phyloP scores from a whole-genome alignment of 2,888 invertebrate species.

The Clivina fossor region DNA sequence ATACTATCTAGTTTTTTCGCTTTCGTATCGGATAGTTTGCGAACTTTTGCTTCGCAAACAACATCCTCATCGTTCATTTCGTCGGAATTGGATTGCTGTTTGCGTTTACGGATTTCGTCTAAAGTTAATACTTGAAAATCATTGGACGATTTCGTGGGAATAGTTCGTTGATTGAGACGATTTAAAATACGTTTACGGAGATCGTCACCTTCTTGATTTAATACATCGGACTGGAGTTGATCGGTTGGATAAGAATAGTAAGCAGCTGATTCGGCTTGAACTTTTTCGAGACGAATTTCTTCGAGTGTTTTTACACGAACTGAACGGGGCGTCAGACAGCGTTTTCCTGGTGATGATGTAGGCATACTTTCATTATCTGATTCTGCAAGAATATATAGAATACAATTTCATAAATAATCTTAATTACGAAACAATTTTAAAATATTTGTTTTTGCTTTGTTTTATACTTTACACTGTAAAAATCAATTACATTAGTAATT shows the following conservation, averaged over 20 bases:
- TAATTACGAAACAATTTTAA: slow-evolving; percentile 9
- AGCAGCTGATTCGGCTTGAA: slow-evolving; percentile 73
- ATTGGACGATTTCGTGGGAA: slow-evolving; percentile 37
- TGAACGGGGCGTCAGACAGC: slow-evolving; percentile 51
- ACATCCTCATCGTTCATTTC: slow-evolving; percentile 11
- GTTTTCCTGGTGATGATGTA: slow-evolving; percentile 61
- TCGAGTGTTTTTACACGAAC: slow-evolving; percentile 66
- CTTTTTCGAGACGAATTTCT: slow-evolving; percentile 67
- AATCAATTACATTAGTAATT: no score
- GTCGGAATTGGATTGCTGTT: slow-evolving; percentile 9
- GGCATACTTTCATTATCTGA: slow-evolving; percentile 75
- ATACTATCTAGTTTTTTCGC: slow-evolving; percentile 33
- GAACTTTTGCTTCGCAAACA: slow-evolving; percentile 37
- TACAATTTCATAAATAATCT: no score
- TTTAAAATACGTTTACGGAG: slow-evolving; percentile 46
- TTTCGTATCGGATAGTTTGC: slow-evolving; percentile 31
- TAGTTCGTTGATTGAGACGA: slow-evolving; percentile 41
- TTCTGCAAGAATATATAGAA: slow-evolving; percentile 71
- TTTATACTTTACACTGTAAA: no score
- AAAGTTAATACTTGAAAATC: slow-evolving; percentile 58
- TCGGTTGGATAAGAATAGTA: slow-evolving; percentile 64
- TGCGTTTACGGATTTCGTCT: slow-evolving; percentile 54
- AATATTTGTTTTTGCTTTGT: no score
- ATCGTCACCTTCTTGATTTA: slow-evolving; percentile 44
- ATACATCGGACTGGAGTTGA: slow-evolving; percentile 14